phyloP scores from a whole-genome alignment of 2,797 vertebrate genomes.

The Onychomys arenicola region DNA sequence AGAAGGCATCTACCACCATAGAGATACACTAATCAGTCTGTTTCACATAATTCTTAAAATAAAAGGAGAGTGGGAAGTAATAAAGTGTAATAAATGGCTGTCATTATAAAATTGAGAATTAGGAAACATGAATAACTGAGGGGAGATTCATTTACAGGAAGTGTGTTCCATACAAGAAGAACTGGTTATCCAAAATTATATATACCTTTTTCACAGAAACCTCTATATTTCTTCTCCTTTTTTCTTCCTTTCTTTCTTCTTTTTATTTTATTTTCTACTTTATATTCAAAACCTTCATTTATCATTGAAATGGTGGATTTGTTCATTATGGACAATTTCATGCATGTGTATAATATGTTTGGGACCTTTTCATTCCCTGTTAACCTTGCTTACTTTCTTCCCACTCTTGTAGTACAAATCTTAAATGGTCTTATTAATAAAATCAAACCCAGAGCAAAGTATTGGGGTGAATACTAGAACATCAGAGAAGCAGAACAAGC shows the following conservation, averaged over 20 bases:
- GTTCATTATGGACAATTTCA: not conserved
- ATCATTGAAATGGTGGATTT: not conserved
- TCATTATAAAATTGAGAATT: not conserved
- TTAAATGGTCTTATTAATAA: too few species aligned
- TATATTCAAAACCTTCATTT: not conserved
- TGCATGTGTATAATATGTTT: not conserved
- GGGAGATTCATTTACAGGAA: not conserved
- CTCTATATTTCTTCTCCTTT: not conserved
- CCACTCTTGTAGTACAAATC: too few species aligned
- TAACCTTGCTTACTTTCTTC: not conserved
- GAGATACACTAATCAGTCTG: not conserved
- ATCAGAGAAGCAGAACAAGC: too few species aligned
- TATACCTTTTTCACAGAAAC: not conserved
- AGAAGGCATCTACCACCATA: not conserved
- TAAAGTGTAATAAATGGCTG: not conserved
- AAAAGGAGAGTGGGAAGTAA: not conserved
- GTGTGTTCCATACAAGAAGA: not conserved
- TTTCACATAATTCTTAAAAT: conserved; percentile 1
- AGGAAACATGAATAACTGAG: not conserved
- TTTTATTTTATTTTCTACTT: too few species aligned
- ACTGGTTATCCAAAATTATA: not conserved
- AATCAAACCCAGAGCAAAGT: too few species aligned
- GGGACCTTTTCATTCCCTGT: not conserved
- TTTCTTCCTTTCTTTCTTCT: not conserved
- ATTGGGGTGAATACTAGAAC: too few species aligned